These are phyloP conservation scores for Plodia interpunctella DNA, from an alignment of 1,140 invertebrate species.

Conservation along the genomic window DNA sequence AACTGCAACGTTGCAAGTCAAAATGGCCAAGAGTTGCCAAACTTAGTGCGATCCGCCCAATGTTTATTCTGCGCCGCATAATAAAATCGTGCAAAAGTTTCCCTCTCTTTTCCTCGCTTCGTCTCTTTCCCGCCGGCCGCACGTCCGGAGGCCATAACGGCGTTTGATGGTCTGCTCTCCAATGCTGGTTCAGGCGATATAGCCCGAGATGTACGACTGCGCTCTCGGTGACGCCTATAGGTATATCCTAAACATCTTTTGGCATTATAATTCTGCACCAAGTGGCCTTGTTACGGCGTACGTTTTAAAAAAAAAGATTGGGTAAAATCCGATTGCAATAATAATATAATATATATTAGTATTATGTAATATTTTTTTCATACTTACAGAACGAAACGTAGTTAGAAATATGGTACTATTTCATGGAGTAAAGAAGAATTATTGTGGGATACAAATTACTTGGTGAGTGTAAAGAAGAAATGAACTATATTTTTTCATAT, in stretches of 20 bases:
- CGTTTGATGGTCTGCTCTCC: slow-evolving; percentile 89
- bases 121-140: slow-evolving; percentile 71
- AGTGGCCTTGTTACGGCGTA: slow-evolving; percentile 54
- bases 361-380: too few species aligned
- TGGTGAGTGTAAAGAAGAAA: too few species aligned
- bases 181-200: slow-evolving; percentile 84
- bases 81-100: slow-evolving; percentile 65
- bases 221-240: slow-evolving; percentile 77
- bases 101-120: slow-evolving; percentile 56
- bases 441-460: too few species aligned
- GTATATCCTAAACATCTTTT: slow-evolving; percentile 73
- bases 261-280: slow-evolving; percentile 59
- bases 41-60: slow-evolving; percentile 38
- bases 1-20: slow-evolving; percentile 3
- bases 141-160: slow-evolving; percentile 80
- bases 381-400: too few species aligned
- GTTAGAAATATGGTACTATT: too few species aligned
- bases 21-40: slow-evolving; percentile 20
- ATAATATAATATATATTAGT: too few species aligned
- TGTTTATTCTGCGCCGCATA: slow-evolving; percentile 64
- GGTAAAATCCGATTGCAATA: too few species aligned
- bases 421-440: too few species aligned
- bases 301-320: slow-evolving; percentile 6
- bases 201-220: slow-evolving; percentile 86
- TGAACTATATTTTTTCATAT: too few species aligned